phyloP scores from a whole-genome alignment of 2,888 invertebrate genomes.

The Chloromyia formosa region DNA sequence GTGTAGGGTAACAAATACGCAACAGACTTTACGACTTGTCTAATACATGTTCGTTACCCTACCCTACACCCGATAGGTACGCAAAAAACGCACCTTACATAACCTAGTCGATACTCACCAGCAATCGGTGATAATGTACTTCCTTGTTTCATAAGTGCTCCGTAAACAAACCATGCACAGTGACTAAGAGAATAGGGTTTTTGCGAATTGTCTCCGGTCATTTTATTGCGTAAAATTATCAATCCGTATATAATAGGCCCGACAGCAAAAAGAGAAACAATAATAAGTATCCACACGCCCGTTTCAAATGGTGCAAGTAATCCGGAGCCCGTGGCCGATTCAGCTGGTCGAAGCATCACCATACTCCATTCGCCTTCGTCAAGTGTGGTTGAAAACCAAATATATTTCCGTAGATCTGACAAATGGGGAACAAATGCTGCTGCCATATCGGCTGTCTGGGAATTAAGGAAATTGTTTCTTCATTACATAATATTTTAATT shows the following conservation, averaged over 20 bases:
- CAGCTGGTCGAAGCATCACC: conserved; percentile 80
- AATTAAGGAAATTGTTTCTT: conserved; percentile 42
- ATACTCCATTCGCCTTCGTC: conserved; percentile 83
- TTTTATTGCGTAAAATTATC: conserved; percentile 70
- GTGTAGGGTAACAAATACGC: too few relatives aligned
- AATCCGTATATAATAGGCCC: conserved; percentile 82
- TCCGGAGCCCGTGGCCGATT: conserved; percentile 85
- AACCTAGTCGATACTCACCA: conserved; percentile 75
- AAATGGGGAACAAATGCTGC: conserved; percentile 80
- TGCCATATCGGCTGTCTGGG: conserved; percentile 78
- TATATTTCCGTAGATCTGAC: conserved; percentile 66
- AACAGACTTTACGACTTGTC: too few relatives aligned
- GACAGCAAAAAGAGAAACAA: conserved; percentile 75
- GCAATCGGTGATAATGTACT: conserved; percentile 81
- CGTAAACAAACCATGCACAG: conserved; percentile 89
- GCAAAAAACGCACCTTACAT: too few relatives aligned
- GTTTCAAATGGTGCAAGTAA: conserved; percentile 82
- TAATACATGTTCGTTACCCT: too few relatives aligned
- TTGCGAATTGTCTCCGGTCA: conserved; percentile 70
- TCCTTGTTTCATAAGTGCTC: conserved; percentile 87
- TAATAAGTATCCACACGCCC: conserved; percentile 77
- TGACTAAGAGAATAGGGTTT: conserved; percentile 71
- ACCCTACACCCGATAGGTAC: too few relatives aligned
- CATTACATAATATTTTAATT: conserved; percentile 24
- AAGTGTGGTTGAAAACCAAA: conserved; percentile 70